Conservation (phyloP, 2,888 invertebrate genomes). For the Octonoba sinensis region DNA sequence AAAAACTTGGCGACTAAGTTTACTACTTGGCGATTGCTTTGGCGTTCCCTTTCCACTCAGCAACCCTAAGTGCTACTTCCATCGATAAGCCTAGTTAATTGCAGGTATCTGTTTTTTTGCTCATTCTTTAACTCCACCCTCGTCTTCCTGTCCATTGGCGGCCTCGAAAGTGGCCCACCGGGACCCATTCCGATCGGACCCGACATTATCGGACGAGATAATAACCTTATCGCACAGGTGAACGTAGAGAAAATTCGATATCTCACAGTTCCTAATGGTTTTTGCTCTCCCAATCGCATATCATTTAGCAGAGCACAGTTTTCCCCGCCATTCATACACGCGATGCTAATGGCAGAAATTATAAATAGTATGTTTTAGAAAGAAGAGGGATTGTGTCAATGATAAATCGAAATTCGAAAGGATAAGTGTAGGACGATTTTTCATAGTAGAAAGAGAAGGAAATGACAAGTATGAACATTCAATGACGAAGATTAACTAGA, state of each 20-base stretch:
- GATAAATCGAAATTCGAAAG: no score
- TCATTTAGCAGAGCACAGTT: slow-evolving; percentile 38
- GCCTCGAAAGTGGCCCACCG: slow-evolving; percentile 47
- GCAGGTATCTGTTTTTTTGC: slow-evolving; percentile 45
- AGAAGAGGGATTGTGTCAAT: no score
- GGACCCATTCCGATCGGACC: slow-evolving; percentile 44
- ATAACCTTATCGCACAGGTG: slow-evolving; percentile 50
- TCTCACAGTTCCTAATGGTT: slow-evolving; percentile 36
- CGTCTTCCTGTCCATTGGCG: slow-evolving; percentile 46
- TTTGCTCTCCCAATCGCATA: slow-evolving; percentile 30
- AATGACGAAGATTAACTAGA: no score
- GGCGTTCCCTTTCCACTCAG: background rate
- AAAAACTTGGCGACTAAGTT: background rate
- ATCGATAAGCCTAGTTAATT: slow-evolving; percentile 60
- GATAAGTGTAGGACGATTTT: no score
- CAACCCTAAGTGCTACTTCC: slow-evolving; percentile 35
- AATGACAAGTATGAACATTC: no score
- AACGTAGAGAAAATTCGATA: slow-evolving; percentile 47
- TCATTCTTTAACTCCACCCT: slow-evolving; percentile 38
- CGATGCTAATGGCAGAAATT: slow-evolving; percentile 34
- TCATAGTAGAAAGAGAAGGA: no score
- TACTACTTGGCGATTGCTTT: background rate
- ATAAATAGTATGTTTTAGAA: slow-evolving; percentile 4
- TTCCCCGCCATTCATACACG: slow-evolving; percentile 25
- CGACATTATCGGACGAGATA: slow-evolving; percentile 43